Evolutionary conservation across 1,140 invertebrate species (phyloP), one percentile per base, ranked within the genome.

Genomic region (Trichoplusia ni): DNA sequence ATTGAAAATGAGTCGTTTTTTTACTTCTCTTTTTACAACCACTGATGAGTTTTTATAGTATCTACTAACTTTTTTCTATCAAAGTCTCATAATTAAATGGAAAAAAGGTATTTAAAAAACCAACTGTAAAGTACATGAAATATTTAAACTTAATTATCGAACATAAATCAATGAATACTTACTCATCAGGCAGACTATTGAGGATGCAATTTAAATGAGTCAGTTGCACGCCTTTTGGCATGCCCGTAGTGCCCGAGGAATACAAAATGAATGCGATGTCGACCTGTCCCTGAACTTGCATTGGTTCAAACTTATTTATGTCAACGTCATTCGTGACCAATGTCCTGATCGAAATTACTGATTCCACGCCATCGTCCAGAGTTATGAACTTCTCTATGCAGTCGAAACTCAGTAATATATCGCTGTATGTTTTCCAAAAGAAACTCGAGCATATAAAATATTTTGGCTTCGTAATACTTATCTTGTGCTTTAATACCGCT

Each of bases 211-310:
- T 98, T 73, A 95, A 93, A 68, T 82, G 82, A 18, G 94, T 95
- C 19, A 96, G 81, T 86, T 94, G 92, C 0, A 96, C 95, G 21
- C 95, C 95, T 86, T 96, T 96, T 0, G 95, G 95, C 63, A 93
- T 82, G 58, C 95, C 95, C 47, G 95, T 96, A 1, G 95, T 96
- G 21, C 95, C 95, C 1, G 92, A 92, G 13, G 91, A 92, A 73
- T 90, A 92, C 9, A 92, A 75, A 64, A 92, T 84, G 40, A 87
- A 73, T 1, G 91, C 89, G 3, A 73, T 77, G 62, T 89, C 82
- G 23, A 47, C 69, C 58, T 79, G 69, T 40, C 84, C 84, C 14
- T 65, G 31, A 8, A 84, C 81, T 40, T 44, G 60, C 8, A 49
- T 60, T 0, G 82, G 82, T 42, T 86, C 76, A 76, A 82, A 84